Evolutionary conservation across 2,797 vertebrate genomes (phyloP), one percentile per base, ranked within the genome.

Genomic region (Bovichtus diacanthus): DNA sequence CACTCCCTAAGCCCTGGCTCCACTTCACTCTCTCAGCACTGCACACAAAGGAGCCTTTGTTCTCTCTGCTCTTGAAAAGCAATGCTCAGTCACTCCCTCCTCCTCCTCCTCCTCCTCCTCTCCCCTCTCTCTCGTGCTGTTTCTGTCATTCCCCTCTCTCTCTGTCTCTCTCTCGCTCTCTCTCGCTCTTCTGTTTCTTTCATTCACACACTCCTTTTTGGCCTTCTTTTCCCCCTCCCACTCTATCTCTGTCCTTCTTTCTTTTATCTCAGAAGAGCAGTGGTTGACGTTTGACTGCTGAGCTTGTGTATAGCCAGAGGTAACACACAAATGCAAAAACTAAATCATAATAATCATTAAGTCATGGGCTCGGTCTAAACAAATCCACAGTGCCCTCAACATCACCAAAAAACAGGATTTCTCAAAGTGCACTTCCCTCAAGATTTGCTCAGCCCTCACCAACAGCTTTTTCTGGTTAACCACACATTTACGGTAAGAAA

Each of bases 21-120:
- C 85, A 92, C 92, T 95, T 93, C 95, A 92, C 90, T 92, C 94
- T 94, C 94, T 92, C 94, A 94, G 94, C 93, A 74, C 92, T 90
- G 84, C 84, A 85, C 93, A 96, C 95, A 96, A 96, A 96, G 93
- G 90, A 80, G 87, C 86, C 92, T 95, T 96, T 96, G 95, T 96
- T 96, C 94, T 93, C 88, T 6, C 76, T 92, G 86, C 93, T 95
- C 95, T 95, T 95, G 94, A 95, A 95, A 95, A 94, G 94, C 93
- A 94, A 84, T 91, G 93, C 93, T 90, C 92, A 76, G 88, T 91
- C 90, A 87, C 92, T 91, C 86, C 87, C 84, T 85, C 88, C 84
- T 76, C 85, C 80, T 77, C 73, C 70, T 70, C 41, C 41, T 2
- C 7, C 27, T 39, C 44, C 75, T 44, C 76, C 34, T 74, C 74